A percentile compares a stretch with the other conserved stretches of the same genome.
Conservation (phyloP, 2,888 invertebrate genomes). For the Alcis repandata region DNA sequence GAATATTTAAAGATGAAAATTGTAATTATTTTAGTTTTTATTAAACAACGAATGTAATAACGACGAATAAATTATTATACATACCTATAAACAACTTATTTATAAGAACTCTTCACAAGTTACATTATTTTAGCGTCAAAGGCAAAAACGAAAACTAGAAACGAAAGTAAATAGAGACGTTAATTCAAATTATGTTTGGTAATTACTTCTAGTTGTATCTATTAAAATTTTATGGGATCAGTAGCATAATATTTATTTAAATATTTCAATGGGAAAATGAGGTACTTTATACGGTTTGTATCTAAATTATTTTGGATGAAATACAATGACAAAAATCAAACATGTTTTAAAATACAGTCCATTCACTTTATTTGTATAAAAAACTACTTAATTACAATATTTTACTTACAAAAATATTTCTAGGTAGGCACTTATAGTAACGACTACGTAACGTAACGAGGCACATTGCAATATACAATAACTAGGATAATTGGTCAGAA, state of each 20-base stretch:
- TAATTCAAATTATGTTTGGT: too few species aligned
- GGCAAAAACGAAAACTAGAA: too few species aligned
- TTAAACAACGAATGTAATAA: conserved; percentile 48
- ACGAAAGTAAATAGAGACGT: too few species aligned
- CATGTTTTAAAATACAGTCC: conserved; percentile 13
- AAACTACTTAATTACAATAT: conserved; percentile 39
- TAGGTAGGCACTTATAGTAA: conserved; percentile 32
- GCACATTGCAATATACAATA: conserved; percentile 37
- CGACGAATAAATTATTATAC: conserved; percentile 30
- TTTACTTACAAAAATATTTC: conserved; percentile 33
- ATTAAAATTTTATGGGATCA: too few species aligned
- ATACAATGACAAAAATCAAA: too few species aligned
- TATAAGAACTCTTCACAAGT: too few species aligned
- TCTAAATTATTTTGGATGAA: too few species aligned
- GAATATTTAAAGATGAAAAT: conserved; percentile 27
- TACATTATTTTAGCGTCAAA: too few species aligned
- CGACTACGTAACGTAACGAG: conserved; percentile 51
- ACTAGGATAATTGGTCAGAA: conserved; percentile 59
- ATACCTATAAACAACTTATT: neutral
- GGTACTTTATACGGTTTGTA: too few species aligned
- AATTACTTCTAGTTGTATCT: too few species aligned
- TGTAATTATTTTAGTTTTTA: conserved; percentile 36
- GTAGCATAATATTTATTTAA: too few species aligned
- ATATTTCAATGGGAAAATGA: too few species aligned
- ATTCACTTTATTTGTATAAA: conserved; percentile 30